Conservation (phyloP, 2,113 vertebrate genomes). For the Dryoscopus gambensis region DNA sequence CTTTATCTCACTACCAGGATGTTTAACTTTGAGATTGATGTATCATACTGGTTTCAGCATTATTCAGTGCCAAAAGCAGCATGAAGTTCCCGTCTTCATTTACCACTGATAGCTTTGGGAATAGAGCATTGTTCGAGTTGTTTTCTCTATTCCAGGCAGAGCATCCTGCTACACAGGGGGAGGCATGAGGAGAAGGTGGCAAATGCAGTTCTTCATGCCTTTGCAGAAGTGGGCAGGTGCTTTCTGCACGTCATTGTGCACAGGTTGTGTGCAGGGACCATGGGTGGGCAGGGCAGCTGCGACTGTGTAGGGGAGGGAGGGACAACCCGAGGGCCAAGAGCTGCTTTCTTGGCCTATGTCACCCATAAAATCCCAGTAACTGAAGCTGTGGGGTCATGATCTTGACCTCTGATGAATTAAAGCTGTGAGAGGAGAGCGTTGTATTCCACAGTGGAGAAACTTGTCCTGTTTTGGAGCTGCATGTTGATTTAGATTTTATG, state of each 20-base stretch:
- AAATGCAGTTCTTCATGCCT: neutral
- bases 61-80: neutral
- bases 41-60: neutral
- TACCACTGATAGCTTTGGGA: neutral
- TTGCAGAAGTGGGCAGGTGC: neutral
- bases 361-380: neutral
- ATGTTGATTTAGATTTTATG: neutral
- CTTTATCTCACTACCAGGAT: neutral
- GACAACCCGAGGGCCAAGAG: neutral
- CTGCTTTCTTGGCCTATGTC: neutral
- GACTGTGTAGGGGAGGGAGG: neutral
- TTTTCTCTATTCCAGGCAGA: neutral
- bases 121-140: neutral
- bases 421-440: neutral
- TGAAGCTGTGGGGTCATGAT: neutral
- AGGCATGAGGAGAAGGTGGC: neutral
- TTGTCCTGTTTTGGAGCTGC: neutral
- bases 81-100: neutral
- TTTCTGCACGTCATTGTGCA: neutral
- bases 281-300: neutral
- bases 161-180: neutral
- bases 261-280: neutral
- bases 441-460: neutral
- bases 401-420: neutral
- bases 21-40: neutral